Percentiles rank a stretch among this genome's conserved stretches.
Evolutionary conservation across 2,113 vertebrate genomes (phyloP).

Genomic region (Proteles cristata): DNA sequence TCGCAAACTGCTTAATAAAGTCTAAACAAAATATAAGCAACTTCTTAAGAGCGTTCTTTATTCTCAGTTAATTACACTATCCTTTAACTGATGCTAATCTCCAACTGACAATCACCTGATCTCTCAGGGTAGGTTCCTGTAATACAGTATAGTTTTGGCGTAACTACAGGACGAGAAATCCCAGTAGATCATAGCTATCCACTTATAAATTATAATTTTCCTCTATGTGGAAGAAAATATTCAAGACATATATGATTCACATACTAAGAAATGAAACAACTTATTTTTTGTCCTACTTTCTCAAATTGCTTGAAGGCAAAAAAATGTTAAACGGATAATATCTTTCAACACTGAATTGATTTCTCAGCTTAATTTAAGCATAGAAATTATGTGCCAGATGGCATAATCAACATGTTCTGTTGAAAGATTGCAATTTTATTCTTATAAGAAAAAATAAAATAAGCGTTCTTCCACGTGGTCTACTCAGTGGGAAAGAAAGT

Average conservation of each 20-base stretch:
- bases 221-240: constrained; percentile 61
- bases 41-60: not conserved
- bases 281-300: constrained; percentile 74
- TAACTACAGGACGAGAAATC: not conserved
- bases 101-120: not conserved
- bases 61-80: not conserved
- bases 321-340: constrained; percentile 71
- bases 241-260: constrained; percentile 66
- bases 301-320: constrained; percentile 62
- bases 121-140: not conserved
- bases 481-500: constrained; percentile 74
- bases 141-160: not conserved
- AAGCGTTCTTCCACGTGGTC: constrained; percentile 74
- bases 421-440: constrained; percentile 79
- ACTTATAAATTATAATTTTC: constrained; percentile 79
- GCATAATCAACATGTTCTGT: constrained; percentile 72
- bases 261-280: constrained; percentile 77
- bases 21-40: constrained; percentile 25
- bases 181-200: constrained; percentile 35
- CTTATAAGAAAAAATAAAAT: constrained; percentile 79
- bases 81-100: not conserved
- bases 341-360: constrained; percentile 80
- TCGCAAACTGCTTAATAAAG: not conserved
- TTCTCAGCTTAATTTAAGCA: constrained; percentile 81
- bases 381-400: constrained; percentile 68